Evolutionary conservation across 2,888 invertebrate genomes (phyloP), one percentile per base, ranked within the genome.

Genomic region (Microctonus hyperodae): DNA sequence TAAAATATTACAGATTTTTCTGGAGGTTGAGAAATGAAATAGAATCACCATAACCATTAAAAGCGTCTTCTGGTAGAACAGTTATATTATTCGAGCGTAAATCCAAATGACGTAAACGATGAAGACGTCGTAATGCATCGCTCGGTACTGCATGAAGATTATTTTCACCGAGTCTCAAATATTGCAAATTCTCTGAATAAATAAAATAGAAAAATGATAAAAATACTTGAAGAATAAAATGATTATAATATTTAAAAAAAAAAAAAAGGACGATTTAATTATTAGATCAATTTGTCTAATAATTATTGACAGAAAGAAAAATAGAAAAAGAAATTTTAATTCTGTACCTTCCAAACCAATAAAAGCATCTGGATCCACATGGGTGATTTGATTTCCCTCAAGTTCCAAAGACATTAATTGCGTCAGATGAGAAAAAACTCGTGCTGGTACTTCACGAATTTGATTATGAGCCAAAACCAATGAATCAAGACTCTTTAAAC

Each of bases 21-120:
- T 96, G 95, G 72, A 96, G 86, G 83, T 95, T 95, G 31, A 96
- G 89, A 85, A 95, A 96, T n/a, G 96, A 95, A 72, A 96, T 92
- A 31, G 94, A 94, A 82, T 94, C 94, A 25, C 96, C 96, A 78
- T 92, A 96, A 57, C 94, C 93, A 7, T 91, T 90, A 83, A 96
- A 96, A 1, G 95, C 94, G 78, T 96, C 95, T 75, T 95, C 95
- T 31, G 90, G 88, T 63, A 96, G 89, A 69, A 88, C 87, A 20
- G 91, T 92, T 74, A 96, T 95, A 84, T 95, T 95, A 84, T 96
- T 96, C 48, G 93, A 91, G 74, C 94, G 89, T 57, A 96, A 87
- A 83, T 96, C 95, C 74, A 96, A 87, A 80, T 96, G 94, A 10
- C 95, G 90, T n/a, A 96, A 86, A 20, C 95, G 90, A 83, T 95